Evolutionary conservation across 2,888 invertebrate genomes (phyloP).

Genomic region (Choreutis nemorana): DNA sequence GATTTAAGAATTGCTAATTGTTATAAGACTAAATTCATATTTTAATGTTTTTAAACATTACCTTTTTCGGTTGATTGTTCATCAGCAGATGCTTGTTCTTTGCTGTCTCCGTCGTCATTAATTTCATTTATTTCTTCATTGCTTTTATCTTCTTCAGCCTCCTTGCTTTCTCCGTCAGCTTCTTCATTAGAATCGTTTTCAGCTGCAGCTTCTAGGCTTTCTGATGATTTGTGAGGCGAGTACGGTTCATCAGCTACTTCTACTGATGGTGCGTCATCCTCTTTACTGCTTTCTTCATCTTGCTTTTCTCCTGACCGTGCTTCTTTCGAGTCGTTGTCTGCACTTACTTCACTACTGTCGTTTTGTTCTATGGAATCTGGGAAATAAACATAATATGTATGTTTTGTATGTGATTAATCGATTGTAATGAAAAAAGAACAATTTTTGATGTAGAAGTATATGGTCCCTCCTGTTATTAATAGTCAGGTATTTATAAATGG

Average conservation of each 20-base stretch:
- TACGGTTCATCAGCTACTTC: constrained; percentile 61
- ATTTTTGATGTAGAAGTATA: background rate
- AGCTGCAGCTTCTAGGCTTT: constrained; percentile 32
- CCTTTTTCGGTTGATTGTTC: constrained; percentile 53
- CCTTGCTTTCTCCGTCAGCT: constrained; percentile 32
- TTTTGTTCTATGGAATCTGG: constrained; percentile 57
- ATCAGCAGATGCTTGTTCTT: constrained; percentile 53
- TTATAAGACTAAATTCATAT: no score
- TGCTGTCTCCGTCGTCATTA: constrained; percentile 35
- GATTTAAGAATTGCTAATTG: no score
- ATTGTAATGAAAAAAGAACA: background rate
- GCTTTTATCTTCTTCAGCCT: constrained; percentile 21
- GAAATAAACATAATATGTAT: constrained; percentile 12
- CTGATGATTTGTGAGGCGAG: constrained; percentile 53
- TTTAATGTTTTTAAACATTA: constrained; percentile 12
- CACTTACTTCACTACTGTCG: constrained; percentile 58
- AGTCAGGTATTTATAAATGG: background rate
- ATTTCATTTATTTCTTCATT: constrained; percentile 33
- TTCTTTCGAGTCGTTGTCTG: constrained; percentile 52
- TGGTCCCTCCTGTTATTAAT: background rate
- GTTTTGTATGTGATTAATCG: background rate
- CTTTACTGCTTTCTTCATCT: constrained; percentile 20
- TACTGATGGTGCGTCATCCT: constrained; percentile 41
- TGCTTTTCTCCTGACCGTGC: constrained; percentile 44
- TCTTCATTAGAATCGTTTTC: constrained; percentile 45